phyloP scores from a whole-genome alignment of 2,888 invertebrate species.

The Eilema griseolum region DNA sequence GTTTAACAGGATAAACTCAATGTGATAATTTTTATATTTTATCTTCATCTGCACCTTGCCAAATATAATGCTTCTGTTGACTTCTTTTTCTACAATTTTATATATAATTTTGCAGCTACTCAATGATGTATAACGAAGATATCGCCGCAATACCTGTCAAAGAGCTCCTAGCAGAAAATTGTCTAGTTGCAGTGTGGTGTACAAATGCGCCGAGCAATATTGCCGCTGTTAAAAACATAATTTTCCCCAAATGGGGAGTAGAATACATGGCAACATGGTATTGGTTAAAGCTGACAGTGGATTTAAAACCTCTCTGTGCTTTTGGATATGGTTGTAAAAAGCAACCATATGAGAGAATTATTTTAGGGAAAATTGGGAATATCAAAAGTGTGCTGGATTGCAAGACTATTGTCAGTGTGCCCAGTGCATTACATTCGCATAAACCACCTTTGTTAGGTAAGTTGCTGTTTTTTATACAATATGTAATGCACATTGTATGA shows the following conservation, averaged over 20 bases:
- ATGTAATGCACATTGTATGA: too few relatives aligned
- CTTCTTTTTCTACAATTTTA: background rate
- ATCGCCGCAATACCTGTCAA: slow-evolving; percentile 90
- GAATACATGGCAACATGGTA: slow-evolving; percentile 91
- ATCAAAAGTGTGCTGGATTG: slow-evolving; percentile 72
- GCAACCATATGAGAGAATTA: slow-evolving; percentile 95
- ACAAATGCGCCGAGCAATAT: slow-evolving; percentile 94
- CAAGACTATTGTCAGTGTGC: slow-evolving; percentile 92
- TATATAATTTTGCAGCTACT: slow-evolving; percentile 86
- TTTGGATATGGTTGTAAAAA: slow-evolving; percentile 90
- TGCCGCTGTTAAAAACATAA: slow-evolving; percentile 88
- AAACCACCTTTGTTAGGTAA: slow-evolving; percentile 95
- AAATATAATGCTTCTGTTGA: background rate
- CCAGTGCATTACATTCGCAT: slow-evolving; percentile 97
- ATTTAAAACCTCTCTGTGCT: slow-evolving; percentile 89
- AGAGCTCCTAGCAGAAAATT: slow-evolving; percentile 87
- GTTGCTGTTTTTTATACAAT: slow-evolving; percentile 19
- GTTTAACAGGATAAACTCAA: too few relatives aligned
- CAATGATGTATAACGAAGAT: slow-evolving; percentile 92
- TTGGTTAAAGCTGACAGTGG: slow-evolving; percentile 95
- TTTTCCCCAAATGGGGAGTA: slow-evolving; percentile 94
- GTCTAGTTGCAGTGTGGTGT: slow-evolving; percentile 95
- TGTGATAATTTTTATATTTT: too few relatives aligned
- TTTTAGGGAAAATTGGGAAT: slow-evolving; percentile 74
- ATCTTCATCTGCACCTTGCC: background rate